A percentile compares a stretch with the other conserved stretches of the same genome.
phyloP scores from a whole-genome alignment of 1,140 invertebrate genomes.

The Drosophila busckii region DNA sequence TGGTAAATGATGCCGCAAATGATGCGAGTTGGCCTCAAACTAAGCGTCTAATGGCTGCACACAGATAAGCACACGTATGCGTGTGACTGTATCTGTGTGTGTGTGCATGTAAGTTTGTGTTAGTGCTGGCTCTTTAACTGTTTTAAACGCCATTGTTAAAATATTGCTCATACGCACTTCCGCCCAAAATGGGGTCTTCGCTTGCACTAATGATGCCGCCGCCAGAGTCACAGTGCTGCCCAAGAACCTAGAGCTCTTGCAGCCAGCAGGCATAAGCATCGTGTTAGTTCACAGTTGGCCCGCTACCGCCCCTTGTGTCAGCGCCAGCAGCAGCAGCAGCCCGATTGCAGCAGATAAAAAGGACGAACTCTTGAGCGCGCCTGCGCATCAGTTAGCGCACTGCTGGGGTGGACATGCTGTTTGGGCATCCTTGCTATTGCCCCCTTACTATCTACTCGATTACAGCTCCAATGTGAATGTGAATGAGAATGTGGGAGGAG shows the following conservation, averaged over 20 bases:
- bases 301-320: conserved; percentile 33
- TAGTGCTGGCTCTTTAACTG: conserved; percentile 64
- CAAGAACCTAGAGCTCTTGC: conserved; percentile 33
- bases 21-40: conserved; percentile 40
- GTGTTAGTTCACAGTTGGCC: too few species aligned
- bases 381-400: conserved; percentile 53
- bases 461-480: background rate
- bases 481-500: conserved; percentile 13
- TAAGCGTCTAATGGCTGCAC: conserved; percentile 58
- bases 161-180: conserved; percentile 77
- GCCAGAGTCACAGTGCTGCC: conserved; percentile 32
- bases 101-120: conserved; percentile 10
- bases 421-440: conserved; percentile 13
- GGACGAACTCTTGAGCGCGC: conserved; percentile 47
- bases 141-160: conserved; percentile 77
- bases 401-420: conserved; percentile 1
- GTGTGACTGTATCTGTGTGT: conserved; percentile 1
- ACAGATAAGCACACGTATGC: conserved; percentile 13
- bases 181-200: conserved; percentile 66
- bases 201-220: conserved; percentile 67
- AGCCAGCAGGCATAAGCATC: background rate
- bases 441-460: too few species aligned
- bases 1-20: conserved; percentile 28
- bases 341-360: conserved; percentile 44
- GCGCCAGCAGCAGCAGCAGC: conserved; percentile 2